phyloP scores from a whole-genome alignment of 1,140 invertebrate genomes.

The Brachionus rotundiformis region DNA sequence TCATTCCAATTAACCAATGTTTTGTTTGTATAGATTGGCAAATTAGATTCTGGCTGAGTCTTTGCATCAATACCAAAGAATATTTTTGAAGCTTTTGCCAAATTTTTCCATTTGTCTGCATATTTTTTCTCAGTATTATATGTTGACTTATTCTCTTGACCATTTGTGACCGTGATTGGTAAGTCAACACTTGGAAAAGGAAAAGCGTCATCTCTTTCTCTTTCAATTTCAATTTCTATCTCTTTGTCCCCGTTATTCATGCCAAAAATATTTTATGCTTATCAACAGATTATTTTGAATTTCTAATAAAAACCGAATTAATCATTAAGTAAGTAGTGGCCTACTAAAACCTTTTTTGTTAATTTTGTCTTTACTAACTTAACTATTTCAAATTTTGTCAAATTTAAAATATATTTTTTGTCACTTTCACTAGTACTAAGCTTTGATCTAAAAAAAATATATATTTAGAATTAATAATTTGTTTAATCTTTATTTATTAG shows the following conservation, averaged over 20 bases:
- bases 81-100: background rate
- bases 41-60: background rate
- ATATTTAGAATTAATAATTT: no score
- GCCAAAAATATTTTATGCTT: constrained; percentile 11
- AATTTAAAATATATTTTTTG: no score
- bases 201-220: background rate
- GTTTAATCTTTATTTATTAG: no score
- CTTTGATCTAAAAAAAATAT: no score
- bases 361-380: background rate
- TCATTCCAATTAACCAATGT: constrained; percentile 43
- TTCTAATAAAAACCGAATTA: background rate
- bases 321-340: background rate
- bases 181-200: background rate
- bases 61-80: background rate
- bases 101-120: background rate
- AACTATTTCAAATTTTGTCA: background rate
- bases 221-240: constrained; percentile 22
- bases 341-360: background rate
- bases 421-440: no score
- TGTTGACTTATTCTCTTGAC: no score
- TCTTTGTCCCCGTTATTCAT: background rate
- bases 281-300: constrained; percentile 1
- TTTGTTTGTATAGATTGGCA: constrained; percentile 8
- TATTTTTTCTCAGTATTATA: background rate
- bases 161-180: constrained; percentile 2